phyloP scores from a whole-genome alignment of 2,888 invertebrate genomes.

The Didymodactylos carnosus region DNA sequence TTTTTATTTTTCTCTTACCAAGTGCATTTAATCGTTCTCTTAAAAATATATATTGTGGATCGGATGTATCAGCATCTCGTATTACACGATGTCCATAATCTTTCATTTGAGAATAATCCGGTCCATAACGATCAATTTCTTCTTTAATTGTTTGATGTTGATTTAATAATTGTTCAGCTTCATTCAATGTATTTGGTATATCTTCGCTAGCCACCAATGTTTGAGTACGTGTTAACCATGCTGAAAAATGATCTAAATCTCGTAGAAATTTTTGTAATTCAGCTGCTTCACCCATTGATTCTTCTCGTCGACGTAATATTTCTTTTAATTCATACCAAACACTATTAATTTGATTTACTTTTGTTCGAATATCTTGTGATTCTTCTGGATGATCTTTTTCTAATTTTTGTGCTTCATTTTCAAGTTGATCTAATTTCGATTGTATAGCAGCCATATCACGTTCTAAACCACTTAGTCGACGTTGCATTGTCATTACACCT shows the following conservation, averaged over 20 bases:
- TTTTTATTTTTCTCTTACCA: no score
- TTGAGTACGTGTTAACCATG: slow-evolving; percentile 93
- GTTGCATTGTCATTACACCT: slow-evolving; percentile 82
- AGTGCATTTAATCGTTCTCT: slow-evolving; percentile 87
- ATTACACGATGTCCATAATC: slow-evolving; percentile 90
- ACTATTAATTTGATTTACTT: slow-evolving; percentile 67
- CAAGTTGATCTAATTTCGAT: slow-evolving; percentile 45
- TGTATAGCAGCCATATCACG: slow-evolving; percentile 94
- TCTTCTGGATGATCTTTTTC: slow-evolving; percentile 16
- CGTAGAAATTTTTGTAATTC: slow-evolving; percentile 66
- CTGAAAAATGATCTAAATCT: slow-evolving; percentile 83
- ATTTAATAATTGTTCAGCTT: slow-evolving; percentile 83
- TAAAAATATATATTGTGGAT: slow-evolving; percentile 99
- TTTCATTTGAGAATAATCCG: slow-evolving; percentile 97
- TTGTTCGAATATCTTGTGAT: slow-evolving; percentile 65
- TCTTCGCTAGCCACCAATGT: slow-evolving; percentile 48
- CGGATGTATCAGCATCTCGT: slow-evolving; percentile 49
- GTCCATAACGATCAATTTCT: slow-evolving; percentile 95
- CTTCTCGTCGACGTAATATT: slow-evolving; percentile 62
- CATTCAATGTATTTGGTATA: slow-evolving; percentile 38
- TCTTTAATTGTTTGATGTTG: slow-evolving; percentile 96
- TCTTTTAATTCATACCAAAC: slow-evolving; percentile 92
- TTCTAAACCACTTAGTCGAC: slow-evolving; percentile 91
- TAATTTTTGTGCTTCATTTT: slow-evolving; percentile 17
- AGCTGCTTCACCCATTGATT: slow-evolving; percentile 92